Conservation (phyloP, 2,888 invertebrate species). For the Plebejus anna region DNA sequence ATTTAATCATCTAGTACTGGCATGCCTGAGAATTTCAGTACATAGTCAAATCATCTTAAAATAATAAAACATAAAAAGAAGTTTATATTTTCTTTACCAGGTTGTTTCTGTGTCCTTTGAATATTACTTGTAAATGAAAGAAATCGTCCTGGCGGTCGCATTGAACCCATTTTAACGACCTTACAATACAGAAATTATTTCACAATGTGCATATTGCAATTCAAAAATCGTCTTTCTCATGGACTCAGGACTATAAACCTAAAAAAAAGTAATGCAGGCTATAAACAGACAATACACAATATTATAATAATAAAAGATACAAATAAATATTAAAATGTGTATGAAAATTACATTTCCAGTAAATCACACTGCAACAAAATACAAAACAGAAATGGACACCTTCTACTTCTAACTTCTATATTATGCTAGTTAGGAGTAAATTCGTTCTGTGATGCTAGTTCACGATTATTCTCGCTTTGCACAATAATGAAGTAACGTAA, state of each 20-base stretch:
- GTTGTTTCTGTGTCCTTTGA: slow-evolving; percentile 75
- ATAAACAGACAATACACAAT: neutral
- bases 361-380: neutral
- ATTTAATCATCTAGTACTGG: no score
- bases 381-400: neutral
- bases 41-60: no score
- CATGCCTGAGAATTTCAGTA: no score
- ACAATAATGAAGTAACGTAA: neutral
- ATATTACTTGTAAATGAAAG: slow-evolving; percentile 81
- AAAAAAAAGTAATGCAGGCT: neutral
- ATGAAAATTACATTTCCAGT: neutral
- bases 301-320: neutral
- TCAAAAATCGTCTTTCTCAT: neutral
- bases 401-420: neutral
- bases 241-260: neutral
- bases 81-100: slow-evolving; percentile 32
- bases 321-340: neutral
- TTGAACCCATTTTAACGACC: slow-evolving; percentile 76
- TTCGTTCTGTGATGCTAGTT: no score
- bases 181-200: slow-evolving; percentile 51
- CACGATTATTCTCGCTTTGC: neutral
- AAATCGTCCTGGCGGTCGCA: slow-evolving; percentile 82
- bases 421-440: no score
- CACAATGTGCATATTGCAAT: slow-evolving; percentile 38
- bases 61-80: neutral